Conservation (phyloP, 2,113 vertebrate genomes). For the Serinus canaria region DNA sequence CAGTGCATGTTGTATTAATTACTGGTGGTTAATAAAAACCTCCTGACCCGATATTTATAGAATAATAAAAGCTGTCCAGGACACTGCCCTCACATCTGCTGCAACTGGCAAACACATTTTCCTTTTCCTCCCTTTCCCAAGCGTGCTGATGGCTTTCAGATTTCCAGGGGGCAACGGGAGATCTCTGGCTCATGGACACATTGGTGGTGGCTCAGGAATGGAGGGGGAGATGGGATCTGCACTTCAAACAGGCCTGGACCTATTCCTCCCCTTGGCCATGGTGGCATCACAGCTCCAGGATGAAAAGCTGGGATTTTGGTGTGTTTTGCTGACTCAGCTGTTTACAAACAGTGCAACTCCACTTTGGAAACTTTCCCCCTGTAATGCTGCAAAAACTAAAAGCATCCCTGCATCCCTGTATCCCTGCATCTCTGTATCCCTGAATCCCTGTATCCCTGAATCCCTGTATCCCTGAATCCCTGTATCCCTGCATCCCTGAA, state of each 20-base stretch:
- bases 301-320: background rate
- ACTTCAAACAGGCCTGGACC: background rate
- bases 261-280: background rate
- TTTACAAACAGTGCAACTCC: background rate
- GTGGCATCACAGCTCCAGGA: fast-evolving
- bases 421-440: background rate
- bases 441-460: too few relatives aligned
- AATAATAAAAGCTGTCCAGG: slow-evolving; percentile 48
- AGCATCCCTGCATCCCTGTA: background rate
- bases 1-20: slow-evolving; percentile 65
- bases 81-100: slow-evolving; percentile 57
- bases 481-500: background rate
- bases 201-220: background rate
- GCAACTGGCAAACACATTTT: slow-evolving; percentile 61
- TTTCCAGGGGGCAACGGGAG: slow-evolving; percentile 24
- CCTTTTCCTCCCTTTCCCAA: slow-evolving; percentile 47
- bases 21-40: slow-evolving; percentile 56
- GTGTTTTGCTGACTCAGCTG: background rate
- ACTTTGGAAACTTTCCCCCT: background rate
- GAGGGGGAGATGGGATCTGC: background rate
- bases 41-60: slow-evolving; percentile 66
- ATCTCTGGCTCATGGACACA: background rate
- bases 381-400: background rate
- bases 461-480: background rate
- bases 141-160: slow-evolving; percentile 60